Evolutionary conservation across 2,113 vertebrate genomes (phyloP).

Genomic region (Bombycilla garrulus): DNA sequence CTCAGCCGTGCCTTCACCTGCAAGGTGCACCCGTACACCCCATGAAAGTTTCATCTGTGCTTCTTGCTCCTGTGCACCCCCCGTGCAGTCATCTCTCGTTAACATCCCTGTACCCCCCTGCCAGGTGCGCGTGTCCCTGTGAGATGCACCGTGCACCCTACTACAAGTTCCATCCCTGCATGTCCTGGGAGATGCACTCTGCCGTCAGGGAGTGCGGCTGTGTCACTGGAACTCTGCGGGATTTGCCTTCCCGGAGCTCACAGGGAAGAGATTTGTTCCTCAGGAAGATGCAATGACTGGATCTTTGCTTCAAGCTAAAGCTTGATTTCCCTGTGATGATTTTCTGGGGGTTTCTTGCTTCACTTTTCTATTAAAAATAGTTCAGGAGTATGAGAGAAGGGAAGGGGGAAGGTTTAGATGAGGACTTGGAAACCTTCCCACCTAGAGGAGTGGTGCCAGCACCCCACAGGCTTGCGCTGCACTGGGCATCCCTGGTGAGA

Average conservation of each 20-base stretch:
- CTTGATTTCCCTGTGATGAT: not conserved
- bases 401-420: not conserved
- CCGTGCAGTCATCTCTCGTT: not conserved
- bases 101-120: not conserved
- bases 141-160: not conserved
- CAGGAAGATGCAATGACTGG: not conserved
- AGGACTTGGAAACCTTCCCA: not conserved
- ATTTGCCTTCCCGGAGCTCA: not conserved
- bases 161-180: not conserved
- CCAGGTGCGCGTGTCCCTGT: not conserved
- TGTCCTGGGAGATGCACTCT: not conserved
- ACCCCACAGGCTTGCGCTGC: not conserved
- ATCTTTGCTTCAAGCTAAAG: not conserved
- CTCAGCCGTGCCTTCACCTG: not conserved
- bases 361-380: not conserved
- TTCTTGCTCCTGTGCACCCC: not conserved
- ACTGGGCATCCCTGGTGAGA: not conserved
- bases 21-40: not conserved
- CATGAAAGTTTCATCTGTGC: not conserved
- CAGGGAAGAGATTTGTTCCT: rapidly evolving
- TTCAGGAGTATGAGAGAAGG: not conserved
- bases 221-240: not conserved
- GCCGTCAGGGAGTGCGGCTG: not conserved
- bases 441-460: not conserved
- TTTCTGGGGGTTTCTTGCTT: not conserved